phyloP scores from a whole-genome alignment of 2,888 invertebrate genomes.

The Nemoura dubitans region DNA sequence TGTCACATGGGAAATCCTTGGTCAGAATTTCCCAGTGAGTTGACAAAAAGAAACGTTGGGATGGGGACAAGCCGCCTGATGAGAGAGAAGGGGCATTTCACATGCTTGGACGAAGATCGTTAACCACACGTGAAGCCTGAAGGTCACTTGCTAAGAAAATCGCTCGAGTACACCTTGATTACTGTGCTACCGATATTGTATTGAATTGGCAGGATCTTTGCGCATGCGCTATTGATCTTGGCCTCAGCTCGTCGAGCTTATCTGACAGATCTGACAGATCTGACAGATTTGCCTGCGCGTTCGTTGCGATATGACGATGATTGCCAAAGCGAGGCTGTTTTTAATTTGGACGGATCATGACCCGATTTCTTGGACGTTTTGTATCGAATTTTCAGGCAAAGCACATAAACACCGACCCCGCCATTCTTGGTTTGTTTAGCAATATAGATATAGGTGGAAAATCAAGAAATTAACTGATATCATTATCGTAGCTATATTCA shows the following conservation, averaged over 20 bases:
- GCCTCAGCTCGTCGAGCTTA: not conserved
- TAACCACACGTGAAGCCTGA: not conserved
- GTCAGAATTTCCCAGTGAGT: too few species aligned
- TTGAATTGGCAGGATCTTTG: not conserved
- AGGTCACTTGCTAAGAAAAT: not conserved
- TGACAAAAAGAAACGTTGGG: too few species aligned
- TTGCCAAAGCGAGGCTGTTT: not conserved
- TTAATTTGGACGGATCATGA: not conserved
- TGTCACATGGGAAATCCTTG: too few species aligned
- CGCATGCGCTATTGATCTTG: not conserved
- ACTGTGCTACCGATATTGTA: not conserved
- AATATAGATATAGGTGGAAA: too few species aligned
- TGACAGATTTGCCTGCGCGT: not conserved
- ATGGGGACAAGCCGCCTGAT: too few species aligned
- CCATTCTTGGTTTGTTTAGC: too few species aligned
- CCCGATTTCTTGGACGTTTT: not conserved
- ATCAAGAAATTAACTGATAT: too few species aligned
- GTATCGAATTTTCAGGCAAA: not conserved
- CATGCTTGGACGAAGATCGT: not conserved
- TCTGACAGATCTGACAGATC: not conserved
- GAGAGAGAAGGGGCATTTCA: not conserved
- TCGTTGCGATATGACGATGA: not conserved
- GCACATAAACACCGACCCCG: too few species aligned
- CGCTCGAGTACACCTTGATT: not conserved
- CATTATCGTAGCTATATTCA: too few species aligned